phyloP scores from a whole-genome alignment of 2,113 vertebrate species.

The Gymnobelideus leadbeateri region DNA sequence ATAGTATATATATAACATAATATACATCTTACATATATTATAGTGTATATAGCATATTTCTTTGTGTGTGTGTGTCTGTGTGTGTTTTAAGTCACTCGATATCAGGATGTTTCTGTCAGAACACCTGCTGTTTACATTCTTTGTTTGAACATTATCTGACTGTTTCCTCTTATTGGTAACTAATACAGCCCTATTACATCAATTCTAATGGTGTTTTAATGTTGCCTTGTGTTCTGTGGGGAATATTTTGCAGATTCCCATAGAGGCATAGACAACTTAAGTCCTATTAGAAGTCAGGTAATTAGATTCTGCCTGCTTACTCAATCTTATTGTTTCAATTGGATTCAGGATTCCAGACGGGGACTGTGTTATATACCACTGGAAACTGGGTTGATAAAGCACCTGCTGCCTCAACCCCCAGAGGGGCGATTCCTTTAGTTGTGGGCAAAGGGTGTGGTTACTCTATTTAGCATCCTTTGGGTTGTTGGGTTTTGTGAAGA shows the following conservation, averaged over 20 bases:
- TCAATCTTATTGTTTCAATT: conserved; percentile 20
- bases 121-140: conserved; percentile 17
- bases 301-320: conserved; percentile 56
- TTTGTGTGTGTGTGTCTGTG: not conserved
- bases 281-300: conserved; percentile 36
- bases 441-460: conserved; percentile 8
- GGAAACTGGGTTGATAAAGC: not conserved
- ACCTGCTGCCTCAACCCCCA: not conserved
- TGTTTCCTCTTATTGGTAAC: not conserved
- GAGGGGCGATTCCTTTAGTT: not conserved
- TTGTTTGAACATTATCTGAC: not conserved
- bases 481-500: not conserved
- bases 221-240: conserved; percentile 35
- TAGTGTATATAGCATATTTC: not conserved
- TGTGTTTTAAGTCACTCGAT: not conserved
- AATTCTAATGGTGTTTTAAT: conserved; percentile 10
- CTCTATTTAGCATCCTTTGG: conserved; percentile 28
- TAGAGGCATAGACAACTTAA: not conserved
- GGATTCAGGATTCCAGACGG: conserved; percentile 31
- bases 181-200: not conserved
- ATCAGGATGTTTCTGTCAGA: conserved; percentile 26
- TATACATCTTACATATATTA: too few species aligned
- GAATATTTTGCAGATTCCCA: conserved; percentile 46
- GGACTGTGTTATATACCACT: conserved; percentile 7
- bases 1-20: too few species aligned